phyloP scores from a whole-genome alignment of 2,888 invertebrate genomes.

The Tenthredo mesomela region DNA sequence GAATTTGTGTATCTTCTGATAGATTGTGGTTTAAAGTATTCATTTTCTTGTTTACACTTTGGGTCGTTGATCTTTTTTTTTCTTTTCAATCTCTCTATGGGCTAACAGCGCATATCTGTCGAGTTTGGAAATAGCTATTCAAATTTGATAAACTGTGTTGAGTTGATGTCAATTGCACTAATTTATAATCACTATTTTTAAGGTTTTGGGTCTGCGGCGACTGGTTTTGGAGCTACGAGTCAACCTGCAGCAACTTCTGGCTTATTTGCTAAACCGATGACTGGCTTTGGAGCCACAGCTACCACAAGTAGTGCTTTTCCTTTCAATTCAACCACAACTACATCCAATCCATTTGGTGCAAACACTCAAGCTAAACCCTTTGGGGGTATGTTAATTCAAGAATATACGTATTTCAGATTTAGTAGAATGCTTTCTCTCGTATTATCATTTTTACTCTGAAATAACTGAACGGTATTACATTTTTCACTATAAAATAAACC shows the following conservation, averaged over 20 bases:
- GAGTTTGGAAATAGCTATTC: background rate
- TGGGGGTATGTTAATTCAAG: slow-evolving; percentile 71
- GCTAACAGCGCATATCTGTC: background rate
- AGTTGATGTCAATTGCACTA: background rate
- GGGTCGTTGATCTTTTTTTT: slow-evolving; percentile 41
- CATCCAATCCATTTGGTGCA: slow-evolving; percentile 76
- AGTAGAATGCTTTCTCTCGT: slow-evolving; percentile 24
- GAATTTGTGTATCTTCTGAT: background rate
- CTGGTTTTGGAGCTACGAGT: slow-evolving; percentile 80
- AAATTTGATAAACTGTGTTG: background rate
- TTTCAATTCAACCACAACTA: slow-evolving; percentile 73
- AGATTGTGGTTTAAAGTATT: background rate
- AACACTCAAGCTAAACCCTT: slow-evolving; percentile 78
- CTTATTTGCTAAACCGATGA: slow-evolving; percentile 85
- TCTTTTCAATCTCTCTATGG: slow-evolving; percentile 27
- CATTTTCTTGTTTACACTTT: background rate
- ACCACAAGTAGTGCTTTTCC: slow-evolving; percentile 77
- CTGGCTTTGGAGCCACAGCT: slow-evolving; percentile 81
- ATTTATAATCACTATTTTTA: slow-evolving; percentile 58
- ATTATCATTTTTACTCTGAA: background rate
- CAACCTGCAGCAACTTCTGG: slow-evolving; percentile 80
- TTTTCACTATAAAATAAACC: background rate
- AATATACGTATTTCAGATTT: slow-evolving; percentile 20
- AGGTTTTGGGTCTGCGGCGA: slow-evolving; percentile 80
- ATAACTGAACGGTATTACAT: background rate